phyloP scores from a whole-genome alignment of 2,113 vertebrate species.

The Zosterops pallidus region DNA sequence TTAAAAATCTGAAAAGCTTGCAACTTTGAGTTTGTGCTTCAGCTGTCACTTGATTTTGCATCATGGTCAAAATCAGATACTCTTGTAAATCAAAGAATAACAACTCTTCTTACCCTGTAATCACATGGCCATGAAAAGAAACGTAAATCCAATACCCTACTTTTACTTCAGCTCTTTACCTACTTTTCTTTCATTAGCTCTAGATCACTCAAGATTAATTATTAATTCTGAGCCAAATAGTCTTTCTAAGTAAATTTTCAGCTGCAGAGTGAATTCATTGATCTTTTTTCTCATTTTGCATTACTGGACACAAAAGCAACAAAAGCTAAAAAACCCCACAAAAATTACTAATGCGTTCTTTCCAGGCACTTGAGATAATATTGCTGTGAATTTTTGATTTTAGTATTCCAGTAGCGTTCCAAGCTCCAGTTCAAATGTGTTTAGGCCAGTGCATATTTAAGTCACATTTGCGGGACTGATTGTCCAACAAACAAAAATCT shows the following conservation, averaged over 20 bases:
- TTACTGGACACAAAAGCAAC: not conserved
- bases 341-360: not conserved
- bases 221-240: not conserved
- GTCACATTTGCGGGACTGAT: not conserved
- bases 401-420: not conserved
- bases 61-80: not conserved
- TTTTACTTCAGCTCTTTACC: not conserved
- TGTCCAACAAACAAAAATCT: not conserved
- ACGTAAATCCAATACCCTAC: not conserved
- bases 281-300: not conserved
- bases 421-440: not conserved
- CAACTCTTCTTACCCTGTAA: not conserved
- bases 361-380: not conserved
- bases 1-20: not conserved
- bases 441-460: not conserved
- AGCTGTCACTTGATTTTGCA: not conserved
- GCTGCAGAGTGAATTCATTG: not conserved
- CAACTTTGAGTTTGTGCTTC: not conserved
- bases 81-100: not conserved
- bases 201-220: not conserved
- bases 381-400: not conserved
- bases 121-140: not conserved
- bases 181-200: not conserved
- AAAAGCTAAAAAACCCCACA: not conserved
- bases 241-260: not conserved